Percentiles rank a stretch among this genome's conserved stretches.
Conservation (phyloP, 2,888 invertebrate species). For the Cerastoderma edule region DNA sequence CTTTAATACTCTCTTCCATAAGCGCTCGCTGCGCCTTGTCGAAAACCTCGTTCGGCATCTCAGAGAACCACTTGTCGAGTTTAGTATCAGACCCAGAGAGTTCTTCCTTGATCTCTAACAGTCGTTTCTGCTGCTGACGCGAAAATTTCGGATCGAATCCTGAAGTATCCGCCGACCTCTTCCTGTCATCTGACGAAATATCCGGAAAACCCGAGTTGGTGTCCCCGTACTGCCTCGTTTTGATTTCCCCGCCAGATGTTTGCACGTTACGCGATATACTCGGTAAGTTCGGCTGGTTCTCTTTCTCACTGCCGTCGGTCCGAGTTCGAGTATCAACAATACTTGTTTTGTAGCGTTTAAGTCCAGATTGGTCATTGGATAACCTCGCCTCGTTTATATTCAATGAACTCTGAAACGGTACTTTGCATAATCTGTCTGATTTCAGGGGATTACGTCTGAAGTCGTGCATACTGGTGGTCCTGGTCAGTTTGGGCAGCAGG, state of each 20-base stretch:
- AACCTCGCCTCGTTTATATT: constrained; percentile 21
- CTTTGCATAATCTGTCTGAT: constrained; percentile 27
- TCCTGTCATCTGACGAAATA: neutral
- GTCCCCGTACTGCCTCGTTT: neutral
- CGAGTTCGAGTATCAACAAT: constrained; percentile 37
- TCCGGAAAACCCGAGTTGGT: constrained; percentile 11
- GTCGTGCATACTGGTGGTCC: constrained; percentile 55
- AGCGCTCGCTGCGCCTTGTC: constrained; percentile 58
- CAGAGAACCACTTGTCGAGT: constrained; percentile 62
- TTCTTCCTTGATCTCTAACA: constrained; percentile 14
- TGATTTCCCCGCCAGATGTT: constrained; percentile 3
- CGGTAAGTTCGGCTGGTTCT: constrained; percentile 45
- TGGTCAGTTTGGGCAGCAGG: constrained; percentile 49
- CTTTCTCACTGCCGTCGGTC: constrained; percentile 24
- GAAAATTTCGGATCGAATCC: constrained; percentile 12
- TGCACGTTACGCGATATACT: constrained; percentile 30
- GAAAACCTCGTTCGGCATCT: constrained; percentile 60
- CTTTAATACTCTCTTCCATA: constrained; percentile 60
- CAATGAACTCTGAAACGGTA: constrained; percentile 28
- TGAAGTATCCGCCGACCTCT: neutral
- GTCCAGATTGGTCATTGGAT: constrained; percentile 36
- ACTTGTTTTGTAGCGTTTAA: constrained; percentile 42
- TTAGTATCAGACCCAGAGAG: constrained; percentile 47
- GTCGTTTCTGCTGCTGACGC: neutral
- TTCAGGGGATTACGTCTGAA: constrained; percentile 32